phyloP scores from a whole-genome alignment of 2,888 invertebrate species.

The Patella depressa region DNA sequence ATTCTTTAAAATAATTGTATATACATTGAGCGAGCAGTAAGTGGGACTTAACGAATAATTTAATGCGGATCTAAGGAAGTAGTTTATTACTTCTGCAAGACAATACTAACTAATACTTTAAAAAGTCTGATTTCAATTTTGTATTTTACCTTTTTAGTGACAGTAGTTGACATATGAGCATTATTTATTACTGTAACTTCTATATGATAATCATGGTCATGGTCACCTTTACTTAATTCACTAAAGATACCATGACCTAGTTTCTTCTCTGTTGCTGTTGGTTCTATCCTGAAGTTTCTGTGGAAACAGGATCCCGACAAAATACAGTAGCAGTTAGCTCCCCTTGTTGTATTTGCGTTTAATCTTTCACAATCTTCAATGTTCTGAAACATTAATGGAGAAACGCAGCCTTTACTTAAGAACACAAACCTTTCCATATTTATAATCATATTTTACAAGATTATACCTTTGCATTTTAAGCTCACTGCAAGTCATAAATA shows the following conservation, averaged over 20 bases:
- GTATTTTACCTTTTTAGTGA: constrained; percentile 38
- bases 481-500: neutral
- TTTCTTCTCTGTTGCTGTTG: constrained; percentile 11
- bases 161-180: constrained; percentile 40
- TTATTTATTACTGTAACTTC: constrained; percentile 46
- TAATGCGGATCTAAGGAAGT: too few relatives aligned
- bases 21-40: too few relatives aligned
- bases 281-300: constrained; percentile 43
- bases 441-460: neutral
- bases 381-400: constrained; percentile 23
- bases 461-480: neutral
- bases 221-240: constrained; percentile 37
- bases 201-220: constrained; percentile 51
- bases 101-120: neutral
- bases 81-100: neutral
- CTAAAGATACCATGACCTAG: constrained; percentile 36
- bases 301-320: constrained; percentile 47
- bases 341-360: constrained; percentile 35
- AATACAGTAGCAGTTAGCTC: constrained; percentile 49
- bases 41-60: neutral
- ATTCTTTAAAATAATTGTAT: too few relatives aligned
- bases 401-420: neutral
- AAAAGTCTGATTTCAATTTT: neutral
- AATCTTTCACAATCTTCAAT: constrained; percentile 33
- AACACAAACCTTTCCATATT: too few relatives aligned